Conservation (phyloP, 2,113 vertebrate genomes). For the Recurvirostra avosetta region DNA sequence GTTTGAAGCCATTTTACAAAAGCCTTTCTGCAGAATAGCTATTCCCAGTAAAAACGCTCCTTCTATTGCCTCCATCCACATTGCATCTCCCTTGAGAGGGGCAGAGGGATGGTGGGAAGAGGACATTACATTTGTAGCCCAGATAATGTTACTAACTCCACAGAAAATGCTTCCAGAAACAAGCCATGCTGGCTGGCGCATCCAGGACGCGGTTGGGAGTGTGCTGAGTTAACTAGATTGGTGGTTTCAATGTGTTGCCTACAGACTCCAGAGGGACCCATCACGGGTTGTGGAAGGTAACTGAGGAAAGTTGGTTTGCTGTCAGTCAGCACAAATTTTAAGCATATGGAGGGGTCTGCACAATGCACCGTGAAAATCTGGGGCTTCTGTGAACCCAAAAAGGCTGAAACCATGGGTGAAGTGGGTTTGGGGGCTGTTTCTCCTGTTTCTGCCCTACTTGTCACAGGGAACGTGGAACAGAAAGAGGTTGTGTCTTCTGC, state of each 20-base stretch:
- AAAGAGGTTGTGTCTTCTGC: neutral
- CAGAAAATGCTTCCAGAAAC: neutral
- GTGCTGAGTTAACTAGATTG: constrained; percentile 2
- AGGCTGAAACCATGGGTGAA: neutral
- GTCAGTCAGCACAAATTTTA: neutral
- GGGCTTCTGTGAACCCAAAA: neutral
- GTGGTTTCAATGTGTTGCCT: constrained; percentile 9
- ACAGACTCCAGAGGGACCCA: neutral
- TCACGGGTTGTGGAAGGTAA: neutral
- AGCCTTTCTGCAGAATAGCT: neutral
- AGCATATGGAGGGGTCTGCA: neutral
- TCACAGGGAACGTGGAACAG: neutral
- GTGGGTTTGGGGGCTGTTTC: neutral
- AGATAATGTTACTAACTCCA: neutral
- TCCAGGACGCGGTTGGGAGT: neutral
- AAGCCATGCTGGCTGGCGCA: neutral
- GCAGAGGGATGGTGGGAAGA: neutral
- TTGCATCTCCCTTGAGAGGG: neutral
- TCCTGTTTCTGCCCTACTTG: neutral
- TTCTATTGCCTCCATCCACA: neutral
- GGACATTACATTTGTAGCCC: neutral
- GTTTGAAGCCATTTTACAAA: neutral
- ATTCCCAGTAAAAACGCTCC: neutral
- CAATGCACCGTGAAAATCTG: neutral
- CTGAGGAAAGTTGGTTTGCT: neutral